A percentile compares a stretch with the other conserved stretches of the same genome.
These are phyloP conservation scores for Sorex araneus DNA, from an alignment of 2,113 vertebrate species.

Conservation along the genomic window DNA sequence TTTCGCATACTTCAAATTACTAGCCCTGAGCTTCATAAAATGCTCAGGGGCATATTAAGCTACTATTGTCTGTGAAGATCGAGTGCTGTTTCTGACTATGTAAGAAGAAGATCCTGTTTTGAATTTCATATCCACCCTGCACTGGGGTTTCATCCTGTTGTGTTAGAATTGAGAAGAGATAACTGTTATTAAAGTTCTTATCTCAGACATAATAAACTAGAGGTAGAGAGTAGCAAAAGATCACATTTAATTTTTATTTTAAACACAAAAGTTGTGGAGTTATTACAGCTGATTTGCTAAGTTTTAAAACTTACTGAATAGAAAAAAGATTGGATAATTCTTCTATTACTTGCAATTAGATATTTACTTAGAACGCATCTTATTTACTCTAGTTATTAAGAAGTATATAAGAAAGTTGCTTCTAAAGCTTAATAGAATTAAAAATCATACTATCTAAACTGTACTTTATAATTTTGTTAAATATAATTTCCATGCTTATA, in stretches of 20 bases:
- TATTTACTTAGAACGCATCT: constrained; percentile 53
- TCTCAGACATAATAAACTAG: constrained; percentile 90
- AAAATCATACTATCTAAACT: constrained; percentile 17
- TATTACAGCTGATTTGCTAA: constrained; percentile 47
- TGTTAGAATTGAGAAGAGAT: constrained; percentile 87
- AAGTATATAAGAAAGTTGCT: constrained; percentile 51
- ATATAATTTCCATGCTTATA: constrained; percentile 9
- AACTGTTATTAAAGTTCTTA: constrained; percentile 97
- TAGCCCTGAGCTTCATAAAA: constrained; percentile 77
- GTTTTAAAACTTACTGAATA: constrained; percentile 25
- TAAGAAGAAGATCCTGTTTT: constrained; percentile 87
- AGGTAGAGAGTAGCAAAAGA: constrained; percentile 82
- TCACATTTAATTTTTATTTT: constrained; percentile 86
- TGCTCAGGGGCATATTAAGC: constrained; percentile 76
- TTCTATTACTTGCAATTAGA: constrained; percentile 62
- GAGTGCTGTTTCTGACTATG: constrained; percentile 76
- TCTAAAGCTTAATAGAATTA: constrained; percentile 47
- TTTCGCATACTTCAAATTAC: constrained; percentile 59
- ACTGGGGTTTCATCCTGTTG: constrained; percentile 83
- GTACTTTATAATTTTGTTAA: constrained; percentile 1
- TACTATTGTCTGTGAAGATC: constrained; percentile 73
- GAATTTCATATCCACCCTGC: constrained; percentile 88
- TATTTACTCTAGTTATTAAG: constrained; percentile 59
- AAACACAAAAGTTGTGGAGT: constrained; percentile 71
- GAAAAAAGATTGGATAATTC: constrained; percentile 58